These are phyloP conservation scores for Sycophila sp. DNA, from an alignment of 1,140 invertebrate species.

Conservation along the genomic window DNA sequence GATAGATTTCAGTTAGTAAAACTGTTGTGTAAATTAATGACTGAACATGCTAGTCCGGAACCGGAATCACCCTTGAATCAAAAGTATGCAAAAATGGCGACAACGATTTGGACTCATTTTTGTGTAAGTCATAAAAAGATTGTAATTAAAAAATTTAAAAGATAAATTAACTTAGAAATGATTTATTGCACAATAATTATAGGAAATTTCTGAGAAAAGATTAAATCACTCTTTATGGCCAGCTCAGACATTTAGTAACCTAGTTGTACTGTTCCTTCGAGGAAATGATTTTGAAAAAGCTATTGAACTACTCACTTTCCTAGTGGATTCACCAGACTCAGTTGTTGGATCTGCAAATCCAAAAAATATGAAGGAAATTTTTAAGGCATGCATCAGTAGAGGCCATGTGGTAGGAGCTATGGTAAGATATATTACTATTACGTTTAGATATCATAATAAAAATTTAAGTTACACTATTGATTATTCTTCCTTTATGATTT, in stretches of 20 bases:
- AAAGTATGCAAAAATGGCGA: constrained; percentile 44
- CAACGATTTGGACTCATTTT: constrained; percentile 43
- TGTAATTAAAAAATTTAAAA: background rate
- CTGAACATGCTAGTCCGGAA: constrained; percentile 39
- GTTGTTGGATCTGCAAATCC: constrained; percentile 37
- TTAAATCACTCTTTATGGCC: constrained; percentile 1
- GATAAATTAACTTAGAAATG: background rate
- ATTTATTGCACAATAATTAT: constrained; percentile 25
- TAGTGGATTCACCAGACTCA: constrained; percentile 21
- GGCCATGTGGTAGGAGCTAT: constrained; percentile 40
- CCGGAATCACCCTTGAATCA: constrained; percentile 44
- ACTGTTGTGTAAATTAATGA: constrained; percentile 42
- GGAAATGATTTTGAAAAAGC: constrained; percentile 43
- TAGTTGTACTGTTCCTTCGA: constrained; percentile 45
- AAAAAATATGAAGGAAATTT: constrained; percentile 41
- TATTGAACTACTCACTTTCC: constrained; percentile 39
- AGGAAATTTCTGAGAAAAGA: constrained; percentile 31
- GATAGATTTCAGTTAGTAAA: constrained; percentile 33
- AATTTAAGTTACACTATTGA: constrained; percentile 6
- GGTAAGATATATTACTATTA: constrained; percentile 43
- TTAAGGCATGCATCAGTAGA: constrained; percentile 43
- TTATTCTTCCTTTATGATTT: constrained; percentile 19
- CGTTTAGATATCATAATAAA: constrained; percentile 13
- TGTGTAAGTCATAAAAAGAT: constrained; percentile 37
- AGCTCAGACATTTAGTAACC: constrained; percentile 12